phyloP scores from a whole-genome alignment of 2,888 invertebrate species.

The Phrixothrix hirtus region DNA sequence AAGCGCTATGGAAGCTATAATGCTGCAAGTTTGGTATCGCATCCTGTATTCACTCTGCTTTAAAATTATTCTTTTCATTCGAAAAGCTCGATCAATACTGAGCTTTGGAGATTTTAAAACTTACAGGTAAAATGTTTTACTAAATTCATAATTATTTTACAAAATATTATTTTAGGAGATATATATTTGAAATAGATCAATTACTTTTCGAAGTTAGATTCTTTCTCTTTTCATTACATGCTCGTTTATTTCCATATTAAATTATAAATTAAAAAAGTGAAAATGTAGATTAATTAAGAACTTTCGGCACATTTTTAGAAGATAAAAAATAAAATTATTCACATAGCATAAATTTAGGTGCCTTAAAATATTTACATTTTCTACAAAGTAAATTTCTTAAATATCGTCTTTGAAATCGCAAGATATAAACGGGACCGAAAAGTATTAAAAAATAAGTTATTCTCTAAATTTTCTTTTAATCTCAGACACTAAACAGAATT shows the following conservation, averaged over 20 bases:
- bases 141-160: neutral
- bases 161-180: neutral
- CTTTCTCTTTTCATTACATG: neutral
- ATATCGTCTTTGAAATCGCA: too few species aligned
- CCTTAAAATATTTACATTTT: too few species aligned
- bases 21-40: constrained; percentile 15
- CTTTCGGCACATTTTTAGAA: too few species aligned
- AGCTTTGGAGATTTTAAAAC: constrained; percentile 6
- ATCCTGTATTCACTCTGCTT: constrained; percentile 19
- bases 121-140: constrained; percentile 2
- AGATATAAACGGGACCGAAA: too few species aligned
- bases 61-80: constrained; percentile 22
- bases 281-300: neutral
- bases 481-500: too few species aligned
- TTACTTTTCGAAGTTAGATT: neutral
- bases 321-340: too few species aligned
- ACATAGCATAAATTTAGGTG: too few species aligned
- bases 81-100: constrained; percentile 18
- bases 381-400: too few species aligned
- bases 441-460: too few species aligned
- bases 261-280: neutral
- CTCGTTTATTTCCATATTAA: neutral
- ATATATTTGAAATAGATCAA: neutral
- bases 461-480: too few species aligned
- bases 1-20: constrained; percentile 15